These are phyloP conservation scores for Hanleya hanleyi DNA, from an alignment of 2,888 invertebrate genomes.

Conservation along the genomic window DNA sequence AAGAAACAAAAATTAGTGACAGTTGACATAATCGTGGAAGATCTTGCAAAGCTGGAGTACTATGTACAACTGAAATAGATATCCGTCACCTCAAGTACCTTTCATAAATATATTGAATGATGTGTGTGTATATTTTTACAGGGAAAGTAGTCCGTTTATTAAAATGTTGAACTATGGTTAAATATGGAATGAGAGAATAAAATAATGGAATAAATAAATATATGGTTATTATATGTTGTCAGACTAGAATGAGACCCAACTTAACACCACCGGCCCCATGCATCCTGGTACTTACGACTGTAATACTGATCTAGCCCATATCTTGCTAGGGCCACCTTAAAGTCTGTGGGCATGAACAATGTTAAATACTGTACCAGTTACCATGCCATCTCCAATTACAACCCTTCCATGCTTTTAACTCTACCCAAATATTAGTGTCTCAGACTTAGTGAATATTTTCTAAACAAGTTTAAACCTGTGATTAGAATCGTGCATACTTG, in stretches of 20 bases:
- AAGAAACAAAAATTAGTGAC: slow-evolving; percentile 18
- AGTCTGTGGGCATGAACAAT: not conserved
- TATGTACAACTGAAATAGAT: too few relatives aligned
- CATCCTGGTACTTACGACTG: not conserved
- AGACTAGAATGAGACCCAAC: not conserved
- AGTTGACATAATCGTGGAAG: not conserved
- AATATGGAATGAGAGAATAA: too few relatives aligned
- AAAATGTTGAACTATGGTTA: too few relatives aligned
- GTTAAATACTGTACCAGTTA: not conserved
- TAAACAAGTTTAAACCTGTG: too few relatives aligned
- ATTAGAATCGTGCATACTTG: too few relatives aligned
- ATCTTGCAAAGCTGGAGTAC: slow-evolving; percentile 3
- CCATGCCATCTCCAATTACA: slow-evolving; percentile 5
- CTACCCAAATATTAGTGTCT: too few relatives aligned
- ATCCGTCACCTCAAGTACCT: too few relatives aligned
- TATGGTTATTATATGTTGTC: not conserved
- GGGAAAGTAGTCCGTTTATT: too few relatives aligned
- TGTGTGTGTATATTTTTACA: too few relatives aligned
- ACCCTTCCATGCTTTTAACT: too few relatives aligned
- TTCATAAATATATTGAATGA: too few relatives aligned
- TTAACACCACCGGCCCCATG: not conserved
- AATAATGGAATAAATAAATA: slow-evolving; percentile 11
- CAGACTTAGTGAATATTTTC: too few relatives aligned
- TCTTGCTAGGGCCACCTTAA: not conserved
- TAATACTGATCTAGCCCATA: not conserved